A percentile compares a stretch with the other conserved stretches of the same genome.
Evolutionary conservation across 2,113 vertebrate species (phyloP).

Genomic region (Amphiprion percula): DNA sequence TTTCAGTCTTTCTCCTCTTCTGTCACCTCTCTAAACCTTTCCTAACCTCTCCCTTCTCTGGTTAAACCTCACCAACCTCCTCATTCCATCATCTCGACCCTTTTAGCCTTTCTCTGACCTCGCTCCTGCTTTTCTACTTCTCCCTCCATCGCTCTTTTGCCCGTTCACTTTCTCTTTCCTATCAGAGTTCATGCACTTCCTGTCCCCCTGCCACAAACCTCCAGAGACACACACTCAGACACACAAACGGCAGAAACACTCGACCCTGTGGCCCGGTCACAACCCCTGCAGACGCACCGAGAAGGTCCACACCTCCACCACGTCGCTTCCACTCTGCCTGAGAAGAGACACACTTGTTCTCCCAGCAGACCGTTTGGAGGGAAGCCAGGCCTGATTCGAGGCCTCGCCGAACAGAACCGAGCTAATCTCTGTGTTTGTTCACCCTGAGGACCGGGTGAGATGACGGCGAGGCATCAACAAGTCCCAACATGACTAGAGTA

Average conservation of each 20-base stretch:
- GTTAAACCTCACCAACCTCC: not conserved
- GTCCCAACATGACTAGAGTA: too few species aligned
- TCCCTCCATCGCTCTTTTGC: slow-evolving; percentile 41
- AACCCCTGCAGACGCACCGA: slow-evolving; percentile 74
- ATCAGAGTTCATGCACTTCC: slow-evolving; percentile 80
- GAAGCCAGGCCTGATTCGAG: slow-evolving; percentile 60
- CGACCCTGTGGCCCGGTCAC: slow-evolving; percentile 78
- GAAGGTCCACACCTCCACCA: slow-evolving; percentile 67
- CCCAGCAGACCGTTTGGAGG: slow-evolving; percentile 47
- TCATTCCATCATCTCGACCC: slow-evolving; percentile 11
- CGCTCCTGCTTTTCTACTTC: slow-evolving; percentile 19
- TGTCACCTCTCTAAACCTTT: too few species aligned
- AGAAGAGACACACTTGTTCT: slow-evolving; percentile 48
- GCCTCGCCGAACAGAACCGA: slow-evolving; percentile 42
- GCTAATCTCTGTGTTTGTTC: not conserved
- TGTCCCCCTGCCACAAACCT: slow-evolving; percentile 57
- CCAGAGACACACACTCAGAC: slow-evolving; percentile 3
- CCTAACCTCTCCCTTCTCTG: not conserved
- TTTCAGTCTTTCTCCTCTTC: too few species aligned
- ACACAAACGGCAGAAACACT: slow-evolving; percentile 55
- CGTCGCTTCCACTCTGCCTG: slow-evolving; percentile 66
- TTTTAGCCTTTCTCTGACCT: slow-evolving; percentile 68
- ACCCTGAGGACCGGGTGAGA: not conserved
- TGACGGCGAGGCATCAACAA: too few species aligned
- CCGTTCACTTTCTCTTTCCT: slow-evolving; percentile 77